Evolutionary conservation across 1,140 invertebrate genomes (phyloP).

Genomic region (Adelges cooleyi): DNA sequence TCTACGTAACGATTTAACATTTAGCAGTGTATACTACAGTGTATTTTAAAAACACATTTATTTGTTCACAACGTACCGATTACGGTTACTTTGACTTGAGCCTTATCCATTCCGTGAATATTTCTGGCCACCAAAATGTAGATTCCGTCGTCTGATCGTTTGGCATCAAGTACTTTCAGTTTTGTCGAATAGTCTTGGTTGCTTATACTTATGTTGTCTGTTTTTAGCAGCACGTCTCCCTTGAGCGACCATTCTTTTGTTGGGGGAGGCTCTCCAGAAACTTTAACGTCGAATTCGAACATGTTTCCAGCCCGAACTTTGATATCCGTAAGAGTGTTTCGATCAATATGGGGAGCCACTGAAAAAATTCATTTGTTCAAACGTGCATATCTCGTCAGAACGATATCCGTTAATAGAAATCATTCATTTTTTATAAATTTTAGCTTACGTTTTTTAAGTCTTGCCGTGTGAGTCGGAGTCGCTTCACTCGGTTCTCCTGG

Average conservation of each 20-base stretch:
- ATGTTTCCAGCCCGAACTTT: constrained; percentile 83
- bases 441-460: constrained; percentile 80
- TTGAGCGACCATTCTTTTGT: constrained; percentile 84
- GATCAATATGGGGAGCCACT: constrained; percentile 84
- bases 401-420: no score
- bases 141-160: constrained; percentile 74
- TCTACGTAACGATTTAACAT: constrained; percentile 40
- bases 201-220: constrained; percentile 62
- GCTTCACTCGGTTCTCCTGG: constrained; percentile 79
- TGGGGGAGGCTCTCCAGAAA: constrained; percentile 86
- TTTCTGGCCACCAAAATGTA: constrained; percentile 88
- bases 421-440: no score
- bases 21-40: not conserved
- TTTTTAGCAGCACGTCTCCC: constrained; percentile 62
- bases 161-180: constrained; percentile 75
- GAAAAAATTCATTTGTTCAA: constrained; percentile 35
- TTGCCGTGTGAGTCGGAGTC: constrained; percentile 75
- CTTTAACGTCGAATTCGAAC: constrained; percentile 88
- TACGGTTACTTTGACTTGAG: constrained; percentile 77
- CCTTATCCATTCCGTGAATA: constrained; percentile 76
- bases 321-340: constrained; percentile 83
- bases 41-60: not conserved
- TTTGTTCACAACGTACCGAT: constrained; percentile 43
- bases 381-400: no score
- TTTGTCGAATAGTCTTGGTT: constrained; percentile 81